Base-by-base conservation (phyloP, 2,113 vertebrate genomes). In the Alectura lathami region DNA sequence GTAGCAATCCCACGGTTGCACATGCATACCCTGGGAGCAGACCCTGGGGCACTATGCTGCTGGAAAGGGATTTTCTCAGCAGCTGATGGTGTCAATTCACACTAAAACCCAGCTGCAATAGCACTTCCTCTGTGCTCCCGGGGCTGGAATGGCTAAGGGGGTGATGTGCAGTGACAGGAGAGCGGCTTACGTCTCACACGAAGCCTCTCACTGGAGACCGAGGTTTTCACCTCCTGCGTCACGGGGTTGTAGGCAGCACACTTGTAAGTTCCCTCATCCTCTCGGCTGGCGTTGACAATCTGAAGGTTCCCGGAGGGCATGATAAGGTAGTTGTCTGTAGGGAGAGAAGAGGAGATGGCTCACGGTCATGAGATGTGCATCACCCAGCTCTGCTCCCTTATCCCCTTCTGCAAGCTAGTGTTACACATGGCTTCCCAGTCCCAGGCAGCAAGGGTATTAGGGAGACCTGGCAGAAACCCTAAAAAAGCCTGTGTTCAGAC, bases 281-380 rank as follows among this genome's bases (percentile, higher is more conserved):
- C 99, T 89, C 96, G 98, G 36, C 99, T 99, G 70, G 99, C 99
- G 6, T 99, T 99, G 95, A 99, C 98, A 0, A 99, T 99, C 97
- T 99, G 99, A 81, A 99, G 98, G 97, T 99, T 99, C 82, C 99
- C 99, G 0, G 99, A 99, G 0, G 99, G 99, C 99, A 99, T 99
- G 97, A 99, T 99, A 97, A 99, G 98, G 97, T 99, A 99, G 98
- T 99, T 99, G 69, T 98, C 99, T 99, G 96, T 12, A 86, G 50
- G 67, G 57, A 95, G 43, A 89, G 67, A 93, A 86, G 40, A 69
- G 53, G 54, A 67, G 26, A 59, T 47, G 43, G 34, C 45, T 54
- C 1, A 2, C 11, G 47, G 73, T 89, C 70, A 83, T 17, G 84
- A 84, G 40, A 36, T 13, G 40, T 0, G 4, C 29, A 8, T 78